Evolutionary conservation across 1,140 invertebrate species (phyloP), one percentile per base, ranked within the genome.

Genomic region (Heliconius congener): DNA sequence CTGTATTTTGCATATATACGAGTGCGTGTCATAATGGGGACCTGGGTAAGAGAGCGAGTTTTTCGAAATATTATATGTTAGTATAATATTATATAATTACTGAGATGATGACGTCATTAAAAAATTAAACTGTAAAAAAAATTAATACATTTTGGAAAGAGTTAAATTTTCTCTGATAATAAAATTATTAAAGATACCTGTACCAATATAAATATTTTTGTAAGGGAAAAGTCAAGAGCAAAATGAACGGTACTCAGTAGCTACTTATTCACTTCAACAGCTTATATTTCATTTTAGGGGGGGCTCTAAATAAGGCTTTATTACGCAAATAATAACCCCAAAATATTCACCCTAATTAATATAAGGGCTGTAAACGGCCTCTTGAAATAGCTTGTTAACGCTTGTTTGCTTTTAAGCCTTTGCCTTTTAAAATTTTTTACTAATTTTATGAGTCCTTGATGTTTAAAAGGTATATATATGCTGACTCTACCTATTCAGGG

Each of bases 261-360:
- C 60, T 66, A 89, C 86, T 92, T 86, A 91, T 79, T 91, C 88
- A 89, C 87, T 84, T 90, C 88, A 90, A 94, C 91, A 84, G 91
- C 90, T 90, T 91, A 90, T 94, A 94, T 92, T 94, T 94, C 91
- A 94, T 90, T 90, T 90, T 90, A 88, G 74, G 84, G 88, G 42
- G 86, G 91, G 90, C 81, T 83, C 84, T 93, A 93, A 93, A 93
- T 93, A 90, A 94, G 89, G 88, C 91, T 93, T 94, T 94, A 94
- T 93, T 91, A 91, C 86, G 90, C 89, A 93, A 92, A 93, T 93
- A 92, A 91, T 92, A 93, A 87, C 90, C 88, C 85, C 88, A 92
- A 90, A 94, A 93, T 92, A 91, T 94, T 91, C 88, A 80, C 85
- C 84, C 92, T 93, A 93, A 94, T 94, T 93, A 94, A 93, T 93